Evolutionary conservation across 2,797 vertebrate genomes (phyloP), one percentile per base, ranked within the genome.

Genomic region (Muscicapa striata): DNA sequence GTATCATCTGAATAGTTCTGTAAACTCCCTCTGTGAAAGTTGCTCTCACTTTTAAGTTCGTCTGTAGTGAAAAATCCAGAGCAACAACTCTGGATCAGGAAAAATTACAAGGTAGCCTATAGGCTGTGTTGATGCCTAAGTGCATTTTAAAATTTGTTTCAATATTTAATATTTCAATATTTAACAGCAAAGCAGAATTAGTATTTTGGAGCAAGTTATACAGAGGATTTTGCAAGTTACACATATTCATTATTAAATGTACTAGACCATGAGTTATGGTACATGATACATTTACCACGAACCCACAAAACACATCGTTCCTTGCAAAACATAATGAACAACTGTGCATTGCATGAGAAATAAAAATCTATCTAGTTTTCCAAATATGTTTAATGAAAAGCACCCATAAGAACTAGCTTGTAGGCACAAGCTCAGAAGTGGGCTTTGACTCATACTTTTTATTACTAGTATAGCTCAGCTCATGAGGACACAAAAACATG

Each of bases 361-460:
- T 46, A 72, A 91, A 68, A 78, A 59, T 40, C 49, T 72, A 13
- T 46, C 36, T 61, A 15, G 36, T 83, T 86, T 86, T 92, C 18
- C n/a, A 82, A 29, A 38, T 46, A 62, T 0, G 4, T 55, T 76
- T 61, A 62, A 90, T 66, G 52, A 87, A 89, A 93, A 83, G 46
- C 22, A 59, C 48, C 66, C 66, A 52, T 34, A 58, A 78, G 55
- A 89, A 84, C 34, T 29, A 41, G 38, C 51, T 69, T 66, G 26
- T 62, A 73, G 74, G 67, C 59, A 84, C 45, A 52, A 57, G 55
- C 52, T 70, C 85, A 84, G 38, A 57, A 79, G n/a, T 38, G 22
- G 87, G 57, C 83, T 93, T 51, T 26, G 54, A 94, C 74, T 81
- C 62, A 84, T 41, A 52, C 43, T 72, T 72, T 94, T 75, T 88